These are phyloP conservation scores for Zaprionus nigranus DNA, from an alignment of 1,140 invertebrate genomes.

Conservation along the genomic window DNA sequence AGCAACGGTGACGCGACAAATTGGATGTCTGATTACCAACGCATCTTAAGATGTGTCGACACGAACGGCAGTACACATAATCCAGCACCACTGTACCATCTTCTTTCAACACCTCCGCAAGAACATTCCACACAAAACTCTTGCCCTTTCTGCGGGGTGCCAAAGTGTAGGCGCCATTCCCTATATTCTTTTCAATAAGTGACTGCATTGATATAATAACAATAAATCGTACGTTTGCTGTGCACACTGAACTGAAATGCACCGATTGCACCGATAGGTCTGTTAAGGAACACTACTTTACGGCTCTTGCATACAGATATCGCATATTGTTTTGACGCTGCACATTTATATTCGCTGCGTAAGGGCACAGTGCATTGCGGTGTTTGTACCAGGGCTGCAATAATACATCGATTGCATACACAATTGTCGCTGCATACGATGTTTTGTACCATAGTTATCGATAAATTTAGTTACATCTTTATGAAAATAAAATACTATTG, in stretches of 20 bases:
- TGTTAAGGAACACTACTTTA: background rate
- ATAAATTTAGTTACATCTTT: slow-evolving; percentile 19
- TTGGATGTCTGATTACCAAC: slow-evolving; percentile 38
- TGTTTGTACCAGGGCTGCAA: too few relatives aligned
- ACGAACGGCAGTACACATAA: slow-evolving; percentile 1
- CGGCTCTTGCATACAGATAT: background rate
- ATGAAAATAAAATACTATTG: slow-evolving; percentile 18
- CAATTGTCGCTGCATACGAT: background rate
- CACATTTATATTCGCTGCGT: background rate
- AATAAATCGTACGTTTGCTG: too few relatives aligned
- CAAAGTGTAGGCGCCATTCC: background rate
- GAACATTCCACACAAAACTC: background rate
- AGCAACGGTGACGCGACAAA: slow-evolving; percentile 27
- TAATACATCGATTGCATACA: too few relatives aligned
- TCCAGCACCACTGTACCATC: background rate
- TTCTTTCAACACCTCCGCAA: slow-evolving; percentile 2
- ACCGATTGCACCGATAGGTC: too few relatives aligned
- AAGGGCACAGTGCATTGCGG: too few relatives aligned
- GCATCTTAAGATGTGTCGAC: slow-evolving; percentile 28
- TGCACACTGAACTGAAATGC: too few relatives aligned
- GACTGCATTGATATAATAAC: background rate
- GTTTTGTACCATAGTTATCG: slow-evolving; percentile 14
- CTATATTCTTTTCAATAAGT: background rate
- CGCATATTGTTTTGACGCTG: background rate
- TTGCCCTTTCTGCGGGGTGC: background rate